A percentile compares a stretch with the other conserved stretches of the same genome.
These are phyloP conservation scores for Brachionus koreanus DNA, from an alignment of 1,140 invertebrate genomes.

Conservation along the genomic window DNA sequence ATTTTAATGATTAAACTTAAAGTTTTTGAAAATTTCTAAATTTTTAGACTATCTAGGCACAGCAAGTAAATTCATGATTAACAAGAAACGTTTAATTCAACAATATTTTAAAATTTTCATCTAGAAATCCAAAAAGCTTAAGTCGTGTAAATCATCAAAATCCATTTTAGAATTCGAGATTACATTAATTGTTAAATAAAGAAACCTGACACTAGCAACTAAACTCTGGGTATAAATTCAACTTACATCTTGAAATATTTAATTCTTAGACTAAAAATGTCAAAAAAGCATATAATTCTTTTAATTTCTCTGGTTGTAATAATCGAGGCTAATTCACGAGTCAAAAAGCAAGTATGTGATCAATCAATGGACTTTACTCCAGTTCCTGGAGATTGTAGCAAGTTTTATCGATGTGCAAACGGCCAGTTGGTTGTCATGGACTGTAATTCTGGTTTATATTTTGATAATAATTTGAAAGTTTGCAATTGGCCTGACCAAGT, in stretches of 20 bases:
- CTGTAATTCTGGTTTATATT: neutral
- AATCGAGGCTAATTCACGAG: neutral
- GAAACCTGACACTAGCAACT: neutral
- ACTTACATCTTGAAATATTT: neutral
- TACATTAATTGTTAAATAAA: neutral
- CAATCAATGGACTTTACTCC: neutral
- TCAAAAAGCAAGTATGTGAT: neutral
- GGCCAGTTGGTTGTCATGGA: neutral
- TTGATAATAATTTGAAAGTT: neutral
- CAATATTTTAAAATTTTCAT: neutral
- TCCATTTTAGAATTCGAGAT: neutral
- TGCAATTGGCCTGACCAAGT: constrained; percentile 5
- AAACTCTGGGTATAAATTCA: neutral
- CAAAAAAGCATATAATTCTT: neutral
- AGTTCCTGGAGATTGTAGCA: constrained; percentile 1
- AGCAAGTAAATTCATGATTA: neutral
- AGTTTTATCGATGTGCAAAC: constrained; percentile 32
- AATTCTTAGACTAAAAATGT: neutral
- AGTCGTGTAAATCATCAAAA: neutral
- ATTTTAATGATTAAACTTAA: neutral
- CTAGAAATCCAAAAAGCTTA: neutral
- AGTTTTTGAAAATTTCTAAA: neutral
- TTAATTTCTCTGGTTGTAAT: neutral
- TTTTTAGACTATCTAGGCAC: neutral
- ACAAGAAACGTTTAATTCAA: neutral